Evolutionary conservation across 2,113 vertebrate species (phyloP).

Genomic region (Catharus fuscescens): DNA sequence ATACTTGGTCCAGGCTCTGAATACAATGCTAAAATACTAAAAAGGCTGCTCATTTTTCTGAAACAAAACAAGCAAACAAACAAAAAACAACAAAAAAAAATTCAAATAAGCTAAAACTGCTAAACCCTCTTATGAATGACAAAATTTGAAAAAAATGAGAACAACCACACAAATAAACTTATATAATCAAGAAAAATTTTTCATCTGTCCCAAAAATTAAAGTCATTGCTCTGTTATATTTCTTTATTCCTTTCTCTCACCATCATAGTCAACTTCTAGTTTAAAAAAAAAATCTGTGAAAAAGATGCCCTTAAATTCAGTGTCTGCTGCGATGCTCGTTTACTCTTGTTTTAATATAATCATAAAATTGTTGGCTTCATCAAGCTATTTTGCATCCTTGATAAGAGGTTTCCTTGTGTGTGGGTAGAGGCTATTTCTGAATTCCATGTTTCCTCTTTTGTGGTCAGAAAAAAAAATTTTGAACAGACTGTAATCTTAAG

Average conservation of each 20-base stretch:
- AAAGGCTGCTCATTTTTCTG: not conserved
- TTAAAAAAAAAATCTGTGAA: not conserved
- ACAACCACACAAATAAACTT: not conserved
- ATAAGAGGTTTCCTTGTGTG: not conserved
- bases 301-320: not conserved
- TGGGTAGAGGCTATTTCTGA: not conserved
- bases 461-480: not conserved
- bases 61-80: not conserved
- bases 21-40: not conserved
- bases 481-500: not conserved
- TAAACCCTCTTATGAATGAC: not conserved
- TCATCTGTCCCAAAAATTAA: not conserved
- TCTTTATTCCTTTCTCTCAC: not conserved
- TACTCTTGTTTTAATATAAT: not conserved
- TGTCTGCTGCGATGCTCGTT: not conserved
- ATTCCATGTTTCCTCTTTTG: not conserved
- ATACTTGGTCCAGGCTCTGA: not conserved
- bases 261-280: not conserved
- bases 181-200: not conserved
- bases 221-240: not conserved
- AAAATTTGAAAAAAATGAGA: not conserved
- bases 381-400: not conserved
- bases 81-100: too few species aligned
- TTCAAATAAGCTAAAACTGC: not conserved
- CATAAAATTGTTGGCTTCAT: not conserved